Conservation (phyloP, 2,797 vertebrate species). For the Clarias pachynema region DNA sequence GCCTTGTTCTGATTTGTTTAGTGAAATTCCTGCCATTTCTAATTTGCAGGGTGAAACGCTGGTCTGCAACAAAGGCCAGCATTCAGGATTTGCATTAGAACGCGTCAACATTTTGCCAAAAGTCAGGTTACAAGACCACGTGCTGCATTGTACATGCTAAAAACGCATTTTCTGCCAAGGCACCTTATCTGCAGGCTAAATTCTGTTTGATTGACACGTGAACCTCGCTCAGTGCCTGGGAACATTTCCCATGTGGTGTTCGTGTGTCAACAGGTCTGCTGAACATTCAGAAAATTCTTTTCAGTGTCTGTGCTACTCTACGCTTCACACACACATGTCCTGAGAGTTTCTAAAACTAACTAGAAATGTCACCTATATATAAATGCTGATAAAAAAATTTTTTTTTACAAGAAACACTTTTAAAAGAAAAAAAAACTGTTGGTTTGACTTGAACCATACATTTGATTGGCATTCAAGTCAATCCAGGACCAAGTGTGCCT, state of each 20-base stretch:
- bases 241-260: not conserved
- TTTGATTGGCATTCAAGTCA: no score
- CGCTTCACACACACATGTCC: not conserved
- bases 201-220: not conserved
- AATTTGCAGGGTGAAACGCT: not conserved
- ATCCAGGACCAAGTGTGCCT: no score
- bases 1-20: not conserved
- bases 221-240: not conserved
- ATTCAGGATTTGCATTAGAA: not conserved
- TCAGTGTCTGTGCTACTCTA: not conserved
- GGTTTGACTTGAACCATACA: no score
- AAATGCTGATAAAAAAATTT: no score
- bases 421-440: no score
- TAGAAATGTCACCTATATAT: conserved; percentile 2
- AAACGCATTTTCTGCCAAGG: not conserved
- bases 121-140: not conserved
- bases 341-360: not conserved
- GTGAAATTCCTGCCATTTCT: not conserved
- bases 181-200: not conserved
- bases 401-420: no score
- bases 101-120: not conserved
- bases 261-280: not conserved
- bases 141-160: not conserved
- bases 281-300: not conserved
- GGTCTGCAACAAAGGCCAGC: not conserved